A percentile compares a stretch with the other conserved stretches of the same genome.
These are phyloP conservation scores for Oxycera nigricornis DNA, from an alignment of 2,888 invertebrate species.

Conservation along the genomic window DNA sequence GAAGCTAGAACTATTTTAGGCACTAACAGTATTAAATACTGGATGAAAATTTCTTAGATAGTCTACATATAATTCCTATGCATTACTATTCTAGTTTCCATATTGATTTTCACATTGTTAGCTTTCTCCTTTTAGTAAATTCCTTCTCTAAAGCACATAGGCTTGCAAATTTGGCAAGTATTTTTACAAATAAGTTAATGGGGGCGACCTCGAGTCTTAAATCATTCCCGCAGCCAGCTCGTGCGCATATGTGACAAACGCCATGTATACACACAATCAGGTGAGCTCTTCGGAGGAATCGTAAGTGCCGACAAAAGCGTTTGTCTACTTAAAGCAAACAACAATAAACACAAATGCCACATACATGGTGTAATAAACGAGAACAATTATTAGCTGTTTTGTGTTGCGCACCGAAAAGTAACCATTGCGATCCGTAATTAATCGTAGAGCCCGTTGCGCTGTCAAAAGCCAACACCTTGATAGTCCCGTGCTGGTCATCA, in stretches of 20 bases:
- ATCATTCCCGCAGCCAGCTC: constrained; percentile 16
- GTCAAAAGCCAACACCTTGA: constrained; percentile 24
- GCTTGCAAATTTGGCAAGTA: no score
- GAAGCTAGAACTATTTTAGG: no score
- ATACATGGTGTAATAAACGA: constrained; percentile 19
- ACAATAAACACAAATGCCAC: constrained; percentile 34
- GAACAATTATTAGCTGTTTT: constrained; percentile 35
- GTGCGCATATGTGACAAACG: not conserved
- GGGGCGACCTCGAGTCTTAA: constrained; percentile 35
- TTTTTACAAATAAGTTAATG: no score
- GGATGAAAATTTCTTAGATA: no score
- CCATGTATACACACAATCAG: constrained; percentile 1
- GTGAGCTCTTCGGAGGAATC: constrained; percentile 18
- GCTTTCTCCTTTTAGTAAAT: no score
- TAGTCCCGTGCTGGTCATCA: constrained; percentile 29
- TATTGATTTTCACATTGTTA: no score
- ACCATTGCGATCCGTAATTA: constrained; percentile 26
- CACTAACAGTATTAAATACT: no score
- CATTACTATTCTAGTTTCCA: no score
- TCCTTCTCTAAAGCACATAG: no score
- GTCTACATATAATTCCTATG: no score
- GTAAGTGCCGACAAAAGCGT: constrained; percentile 36
- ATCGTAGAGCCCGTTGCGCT: not conserved
- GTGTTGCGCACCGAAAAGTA: not conserved
- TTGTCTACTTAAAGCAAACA: constrained; percentile 38